Percentiles rank a stretch among this genome's conserved stretches.
These are phyloP conservation scores for Rattus rattus DNA, from an alignment of 2,113 vertebrate genomes.

Conservation along the genomic window DNA sequence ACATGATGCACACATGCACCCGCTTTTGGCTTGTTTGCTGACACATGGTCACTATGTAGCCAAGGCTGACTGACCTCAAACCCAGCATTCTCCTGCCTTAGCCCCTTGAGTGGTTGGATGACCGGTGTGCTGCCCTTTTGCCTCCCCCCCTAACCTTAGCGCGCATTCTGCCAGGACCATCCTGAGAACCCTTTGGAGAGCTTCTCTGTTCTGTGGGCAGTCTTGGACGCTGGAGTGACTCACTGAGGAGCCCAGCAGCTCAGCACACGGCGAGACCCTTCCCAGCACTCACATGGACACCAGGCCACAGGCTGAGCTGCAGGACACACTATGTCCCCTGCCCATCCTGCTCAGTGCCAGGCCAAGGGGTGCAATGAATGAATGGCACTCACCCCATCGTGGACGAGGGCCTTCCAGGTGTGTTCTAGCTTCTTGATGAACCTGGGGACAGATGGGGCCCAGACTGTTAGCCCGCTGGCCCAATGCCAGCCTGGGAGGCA, in stretches of 20 bases:
- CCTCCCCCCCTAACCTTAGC: background rate
- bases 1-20: background rate
- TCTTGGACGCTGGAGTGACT: background rate
- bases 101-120: background rate
- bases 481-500: background rate
- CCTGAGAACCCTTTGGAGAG: fast-evolving
- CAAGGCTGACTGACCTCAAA: background rate
- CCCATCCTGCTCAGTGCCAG: background rate
- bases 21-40: background rate
- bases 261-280: background rate
- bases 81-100: background rate
- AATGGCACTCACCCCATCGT: constrained; percentile 93
- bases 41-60: background rate
- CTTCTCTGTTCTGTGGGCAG: background rate
- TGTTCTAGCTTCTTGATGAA: constrained; percentile 99
- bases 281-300: background rate
- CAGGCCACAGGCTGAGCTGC: background rate
- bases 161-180: background rate
- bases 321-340: background rate
- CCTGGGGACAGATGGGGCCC: constrained; percentile 81
- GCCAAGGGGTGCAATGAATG: background rate
- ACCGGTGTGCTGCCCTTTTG: background rate
- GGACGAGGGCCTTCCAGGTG: constrained; percentile 98
- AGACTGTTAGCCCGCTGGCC: background rate
- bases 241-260: background rate